Base-by-base conservation (phyloP, 2,888 invertebrate genomes). In the Oegoconia quadripuncta region DNA sequence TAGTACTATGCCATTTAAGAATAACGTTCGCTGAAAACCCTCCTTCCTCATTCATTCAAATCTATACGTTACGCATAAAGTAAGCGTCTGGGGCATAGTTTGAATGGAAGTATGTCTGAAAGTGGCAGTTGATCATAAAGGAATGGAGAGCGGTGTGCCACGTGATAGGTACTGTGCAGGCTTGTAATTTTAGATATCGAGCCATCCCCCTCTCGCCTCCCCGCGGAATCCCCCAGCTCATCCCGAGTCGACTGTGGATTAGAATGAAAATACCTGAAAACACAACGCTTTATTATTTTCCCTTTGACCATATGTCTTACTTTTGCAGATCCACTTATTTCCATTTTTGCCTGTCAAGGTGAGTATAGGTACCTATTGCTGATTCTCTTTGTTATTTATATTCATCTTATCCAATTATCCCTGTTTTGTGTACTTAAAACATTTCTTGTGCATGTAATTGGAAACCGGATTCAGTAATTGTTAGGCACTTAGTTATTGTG, bases 161-260 rank as follows among this genome's bases (percentile, higher is more conserved):
- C 67, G 70, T 78, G 81, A 82, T 79, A 80, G 81, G 79, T 72
- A 75, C 77, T 74, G 69, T 67, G 76, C 70, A 74, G 76, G 73
- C 74, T 83, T 81, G 82, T 81, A 82, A 84, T 84, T 81, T 84
- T 78, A 82, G 80, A 83, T 84, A 83, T 82, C 81, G 74, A 76
- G 71, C 71, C 75, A 71, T 69, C 64, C 56, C 59, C 37, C 9
- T 32, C 54, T 50, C 54, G 16, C 27, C 13, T 57, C 52, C 57
- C 69, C 60, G 55, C 49, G 50, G 56, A 69, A 63, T 63, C 68
- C 68, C 76, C 65, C 56, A 56, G 56, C 71, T 71, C 74, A 61
- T 59, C 64, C 72, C 71, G 52, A 60, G 65, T 67, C 64, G 64
- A 50, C 65, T 65, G 66, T 63, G 74, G 81, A 83, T 83, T 81